These are phyloP conservation scores for Vicugna pacos DNA, from an alignment of 2,113 vertebrate species.

Conservation along the genomic window DNA sequence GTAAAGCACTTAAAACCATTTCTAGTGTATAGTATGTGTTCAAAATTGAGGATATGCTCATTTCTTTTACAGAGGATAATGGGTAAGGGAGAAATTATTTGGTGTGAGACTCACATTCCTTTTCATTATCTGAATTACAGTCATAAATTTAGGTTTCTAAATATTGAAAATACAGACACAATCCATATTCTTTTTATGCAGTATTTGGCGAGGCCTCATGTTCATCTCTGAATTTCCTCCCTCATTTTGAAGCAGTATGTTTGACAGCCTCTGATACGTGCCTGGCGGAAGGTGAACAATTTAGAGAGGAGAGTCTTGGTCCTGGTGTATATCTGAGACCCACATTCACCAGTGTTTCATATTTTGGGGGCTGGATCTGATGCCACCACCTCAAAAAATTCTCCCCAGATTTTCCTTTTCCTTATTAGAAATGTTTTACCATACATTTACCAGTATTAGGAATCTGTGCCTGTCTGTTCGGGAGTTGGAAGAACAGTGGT, in stretches of 20 bases:
- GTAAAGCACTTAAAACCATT: neutral
- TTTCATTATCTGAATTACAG: neutral
- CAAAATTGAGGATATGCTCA: neutral
- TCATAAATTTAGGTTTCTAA: constrained; percentile 20
- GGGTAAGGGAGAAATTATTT: constrained; percentile 2
- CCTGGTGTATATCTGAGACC: neutral
- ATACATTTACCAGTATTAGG: neutral
- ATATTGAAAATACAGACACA: neutral
- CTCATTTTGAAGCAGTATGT: neutral
- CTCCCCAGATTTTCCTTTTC: neutral
- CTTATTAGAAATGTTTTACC: neutral
- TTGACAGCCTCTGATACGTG: neutral
- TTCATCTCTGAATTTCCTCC: constrained; percentile 17
- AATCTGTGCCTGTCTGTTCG: neutral
- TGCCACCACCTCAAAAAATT: neutral
- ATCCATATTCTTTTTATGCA: neutral
- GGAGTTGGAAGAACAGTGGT: neutral
- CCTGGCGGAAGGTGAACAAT: neutral
- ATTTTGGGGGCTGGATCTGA: neutral
- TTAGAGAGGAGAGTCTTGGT: neutral
- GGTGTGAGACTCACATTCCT: neutral
- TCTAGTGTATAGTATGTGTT: neutral
- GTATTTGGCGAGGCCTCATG: neutral
- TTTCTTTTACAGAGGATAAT: neutral
- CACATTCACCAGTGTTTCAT: neutral